Conservation (phyloP, 1,140 invertebrate species). For the Ceratitis capitata region DNA sequence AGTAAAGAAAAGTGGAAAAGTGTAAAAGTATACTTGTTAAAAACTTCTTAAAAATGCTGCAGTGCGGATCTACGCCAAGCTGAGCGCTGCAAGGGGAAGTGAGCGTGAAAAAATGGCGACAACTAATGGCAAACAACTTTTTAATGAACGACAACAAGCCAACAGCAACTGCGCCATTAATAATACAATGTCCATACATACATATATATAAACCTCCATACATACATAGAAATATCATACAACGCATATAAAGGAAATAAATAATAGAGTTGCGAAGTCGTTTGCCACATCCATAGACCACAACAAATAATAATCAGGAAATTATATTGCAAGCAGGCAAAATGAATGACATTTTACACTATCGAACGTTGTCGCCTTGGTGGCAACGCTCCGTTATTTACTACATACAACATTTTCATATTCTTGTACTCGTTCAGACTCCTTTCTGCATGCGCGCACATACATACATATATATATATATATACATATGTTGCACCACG, state of each 20-base stretch:
- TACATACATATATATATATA: no score
- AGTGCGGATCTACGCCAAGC: neutral
- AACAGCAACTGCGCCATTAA: constrained; percentile 12
- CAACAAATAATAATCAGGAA: neutral
- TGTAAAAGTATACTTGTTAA: constrained; percentile 32
- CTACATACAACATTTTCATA: neutral
- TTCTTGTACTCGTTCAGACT: neutral
- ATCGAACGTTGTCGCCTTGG: neutral
- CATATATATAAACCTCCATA: neutral
- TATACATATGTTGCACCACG: neutral
- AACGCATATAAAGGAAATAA: neutral
- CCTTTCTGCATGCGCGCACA: neutral
- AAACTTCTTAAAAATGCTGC: constrained; percentile 28
- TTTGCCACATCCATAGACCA: neutral
- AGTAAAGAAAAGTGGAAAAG: neutral
- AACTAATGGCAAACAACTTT: constrained; percentile 36
- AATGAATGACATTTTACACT: constrained; percentile 16
- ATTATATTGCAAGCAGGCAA: neutral
- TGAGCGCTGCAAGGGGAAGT: neutral
- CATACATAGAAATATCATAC: neutral
- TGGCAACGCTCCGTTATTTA: neutral
- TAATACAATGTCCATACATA: neutral
- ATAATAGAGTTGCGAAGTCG: neutral
- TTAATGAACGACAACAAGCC: constrained; percentile 26
- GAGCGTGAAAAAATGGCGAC: constrained; percentile 7